Base-by-base conservation (phyloP, 1,140 invertebrate genomes). In the Ips typographus region DNA sequence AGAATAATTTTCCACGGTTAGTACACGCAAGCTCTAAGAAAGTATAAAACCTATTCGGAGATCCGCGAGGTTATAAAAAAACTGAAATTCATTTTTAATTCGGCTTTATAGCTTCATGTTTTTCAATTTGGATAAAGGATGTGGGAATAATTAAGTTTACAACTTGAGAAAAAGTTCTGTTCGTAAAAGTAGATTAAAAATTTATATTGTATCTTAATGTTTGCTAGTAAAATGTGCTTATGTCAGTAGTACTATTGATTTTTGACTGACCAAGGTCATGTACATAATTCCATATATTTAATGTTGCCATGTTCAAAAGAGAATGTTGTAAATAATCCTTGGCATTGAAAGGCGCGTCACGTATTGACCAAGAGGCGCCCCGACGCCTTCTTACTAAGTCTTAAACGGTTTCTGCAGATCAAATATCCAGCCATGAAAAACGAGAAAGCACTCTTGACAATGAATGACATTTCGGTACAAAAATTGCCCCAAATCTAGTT, bases 341-440 rank as follows among this genome's bases (percentile, higher is more conserved):
- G 57, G 57, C 65, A 60, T 68, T 68, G 65, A 60, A 51, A 68
- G 65, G 65, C 65, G 47, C 43, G 65, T 68, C 65, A 68, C 65
- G 65, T 68, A 68, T 68, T 68, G 65, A 61, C 65, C 65, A 68
- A 68, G 55, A 60, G 65, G 65, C 65, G 65, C 65, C 65, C 61
- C 44, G 65, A 60, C 43, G 65, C 55, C 65, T 68, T 58, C 53
- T 51, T 43, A 60, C 47, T 53, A 4, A 49, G 40, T 56, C 57
- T 68, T 68, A 68, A 68, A 68, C 58, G 55, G 42, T 68, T 68
- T 68, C 47, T 68, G 57, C 43, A 59, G 65, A 51, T 56, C 47
- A 68, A 68, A 68, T 68, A 68, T 68, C 44, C 42, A 41, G 65
- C 58, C 37, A 56, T 52, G 56, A 68, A 68, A 68, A 68, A 60